Percentiles rank a stretch among this genome's conserved stretches.
Conservation (phyloP, 30 jellyfish, hydroid and myxozoan genomes). For the Mastigias papua region DNA sequence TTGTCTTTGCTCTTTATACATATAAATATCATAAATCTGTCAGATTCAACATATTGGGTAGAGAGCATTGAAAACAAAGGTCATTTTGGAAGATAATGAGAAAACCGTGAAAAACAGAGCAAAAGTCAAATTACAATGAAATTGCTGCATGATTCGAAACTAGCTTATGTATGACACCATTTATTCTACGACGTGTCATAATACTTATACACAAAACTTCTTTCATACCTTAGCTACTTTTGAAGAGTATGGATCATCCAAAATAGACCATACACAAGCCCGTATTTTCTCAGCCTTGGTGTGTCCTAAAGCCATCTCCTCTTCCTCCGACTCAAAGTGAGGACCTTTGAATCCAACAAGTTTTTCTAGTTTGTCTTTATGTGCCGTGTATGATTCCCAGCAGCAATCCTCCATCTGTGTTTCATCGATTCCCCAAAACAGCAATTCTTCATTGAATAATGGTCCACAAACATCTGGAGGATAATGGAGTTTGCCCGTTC, state of each 20-base stretch:
- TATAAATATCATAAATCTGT: too few species aligned
- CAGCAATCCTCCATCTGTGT: constrained; percentile 94
- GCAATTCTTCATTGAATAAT: constrained; percentile 74
- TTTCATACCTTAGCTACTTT: constrained; percentile 86
- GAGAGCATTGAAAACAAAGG: too few species aligned
- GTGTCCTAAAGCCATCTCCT: constrained; percentile 19
- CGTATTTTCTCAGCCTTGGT: constrained; percentile 62
- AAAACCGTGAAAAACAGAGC: too few species aligned
- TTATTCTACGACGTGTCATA: too few species aligned
- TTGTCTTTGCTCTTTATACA: too few species aligned
- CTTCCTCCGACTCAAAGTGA: constrained; percentile 71
- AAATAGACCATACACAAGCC: constrained; percentile 72
- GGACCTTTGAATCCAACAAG: constrained; percentile 95
- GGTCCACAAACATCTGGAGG: constrained; percentile 98
- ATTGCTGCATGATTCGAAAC: too few species aligned
- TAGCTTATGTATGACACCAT: too few species aligned
- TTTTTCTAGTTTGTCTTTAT: constrained; percentile 86
- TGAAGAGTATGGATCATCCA: constrained; percentile 94
- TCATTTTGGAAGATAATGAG: too few species aligned
- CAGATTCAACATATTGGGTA: too few species aligned
- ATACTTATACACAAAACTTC: not conserved
- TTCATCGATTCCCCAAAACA: constrained; percentile 96
- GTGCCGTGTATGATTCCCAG: constrained; percentile 95
- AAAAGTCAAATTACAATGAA: too few species aligned
- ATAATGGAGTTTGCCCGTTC: constrained; percentile 92